Percentiles rank a stretch among this genome's conserved stretches.
phyloP scores from a whole-genome alignment of 2,113 vertebrate species.

The Eleginops maclovinus region DNA sequence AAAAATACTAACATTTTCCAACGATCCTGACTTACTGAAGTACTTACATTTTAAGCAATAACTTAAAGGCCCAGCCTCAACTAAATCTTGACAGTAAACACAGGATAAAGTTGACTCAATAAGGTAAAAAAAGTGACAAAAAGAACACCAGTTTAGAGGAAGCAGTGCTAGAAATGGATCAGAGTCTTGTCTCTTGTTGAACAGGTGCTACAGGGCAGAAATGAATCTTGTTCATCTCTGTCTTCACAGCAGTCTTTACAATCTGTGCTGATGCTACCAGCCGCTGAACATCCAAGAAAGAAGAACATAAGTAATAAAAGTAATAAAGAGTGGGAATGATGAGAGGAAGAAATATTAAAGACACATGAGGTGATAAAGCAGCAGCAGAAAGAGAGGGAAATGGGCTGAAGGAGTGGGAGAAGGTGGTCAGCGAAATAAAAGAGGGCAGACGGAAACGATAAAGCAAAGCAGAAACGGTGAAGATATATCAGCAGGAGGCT shows the following conservation, averaged over 20 bases:
- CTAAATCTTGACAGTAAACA: too few species aligned
- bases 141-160: not conserved
- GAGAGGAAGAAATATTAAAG: constrained; percentile 1
- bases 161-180: not conserved
- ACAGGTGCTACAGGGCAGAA: constrained; percentile 14
- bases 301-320: constrained; percentile 17
- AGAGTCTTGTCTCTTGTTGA: not conserved
- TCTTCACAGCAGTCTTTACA: constrained; percentile 16
- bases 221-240: constrained; percentile 18
- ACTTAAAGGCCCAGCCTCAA: too few species aligned
- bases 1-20: too few species aligned
- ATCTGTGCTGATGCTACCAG: constrained; percentile 17
- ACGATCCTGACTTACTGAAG: too few species aligned
- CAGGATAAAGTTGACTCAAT: too few species aligned
- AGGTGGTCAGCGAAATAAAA: not conserved
- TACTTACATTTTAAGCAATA: too few species aligned
- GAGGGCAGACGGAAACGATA: constrained; percentile 6
- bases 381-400: not conserved
- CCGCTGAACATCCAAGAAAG: constrained; percentile 1
- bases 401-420: not conserved
- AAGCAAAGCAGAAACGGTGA: constrained; percentile 18
- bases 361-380: constrained; percentile 16
- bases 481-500: constrained; percentile 9
- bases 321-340: not conserved
- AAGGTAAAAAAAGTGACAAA: too few species aligned